Evolutionary conservation across 2,113 vertebrate genomes (phyloP).

Genomic region (Cichladusa arquata): DNA sequence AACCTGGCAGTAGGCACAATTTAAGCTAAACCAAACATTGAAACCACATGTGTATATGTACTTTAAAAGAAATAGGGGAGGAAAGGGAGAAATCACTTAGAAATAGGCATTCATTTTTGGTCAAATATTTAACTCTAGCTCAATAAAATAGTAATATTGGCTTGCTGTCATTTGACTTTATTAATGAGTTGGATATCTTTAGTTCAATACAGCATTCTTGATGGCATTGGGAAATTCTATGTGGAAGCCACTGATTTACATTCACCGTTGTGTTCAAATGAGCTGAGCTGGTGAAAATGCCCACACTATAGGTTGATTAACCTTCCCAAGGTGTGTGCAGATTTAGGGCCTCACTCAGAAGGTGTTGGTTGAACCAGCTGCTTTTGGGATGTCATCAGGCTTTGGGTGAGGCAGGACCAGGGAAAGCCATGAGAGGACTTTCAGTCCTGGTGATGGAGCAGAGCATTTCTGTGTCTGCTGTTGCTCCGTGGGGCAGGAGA

Average conservation of each 20-base stretch:
- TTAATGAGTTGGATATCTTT: slow-evolving; percentile 21
- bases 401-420: accelerated
- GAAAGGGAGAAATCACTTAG: background rate
- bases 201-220: slow-evolving; percentile 27
- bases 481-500: background rate
- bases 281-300: slow-evolving; percentile 36
- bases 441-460: accelerated
- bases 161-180: slow-evolving; percentile 38
- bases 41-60: background rate
- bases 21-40: background rate
- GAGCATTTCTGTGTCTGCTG: background rate
- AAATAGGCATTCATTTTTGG: background rate
- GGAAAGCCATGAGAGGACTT: background rate
- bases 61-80: background rate
- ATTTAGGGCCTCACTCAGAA: background rate
- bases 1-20: background rate
- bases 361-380: background rate
- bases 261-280: slow-evolving; percentile 9
- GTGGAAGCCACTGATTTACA: slow-evolving; percentile 44
- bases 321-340: background rate
- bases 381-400: background rate
- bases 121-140: slow-evolving; percentile 31
- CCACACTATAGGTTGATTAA: background rate
- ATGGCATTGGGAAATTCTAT: background rate
- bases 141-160: slow-evolving; percentile 17